Evolutionary conservation across 35 echinoderm and acorn worm species (phyloP), one percentile per base, ranked within the genome.

Genomic region (Ophioderma brevispina): DNA sequence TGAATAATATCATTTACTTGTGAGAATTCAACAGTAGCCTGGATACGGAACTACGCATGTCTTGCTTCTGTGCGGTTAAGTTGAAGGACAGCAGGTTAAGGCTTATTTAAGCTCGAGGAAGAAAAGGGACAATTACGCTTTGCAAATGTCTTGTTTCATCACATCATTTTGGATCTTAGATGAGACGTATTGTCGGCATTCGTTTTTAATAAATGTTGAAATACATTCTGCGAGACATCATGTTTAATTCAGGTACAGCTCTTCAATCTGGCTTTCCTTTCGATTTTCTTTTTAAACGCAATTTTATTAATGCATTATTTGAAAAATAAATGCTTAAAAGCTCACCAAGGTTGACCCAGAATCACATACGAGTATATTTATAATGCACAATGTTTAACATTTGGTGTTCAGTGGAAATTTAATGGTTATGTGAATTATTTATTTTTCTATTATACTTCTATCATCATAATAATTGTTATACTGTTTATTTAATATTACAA

Each of bases 121-220:
- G 59, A 70, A 25, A 70, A 25, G 59, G 59, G 59, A 70, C 59
- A 70, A 70, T 70, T 70, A 70, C 59, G 10, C 59, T 70, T 70
- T 70, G 59, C 59, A 70, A 70, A 70, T 25, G 59, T 70, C 59
- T 25, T 25, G 59, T 70, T 70, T 70, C 59, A 70, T 70, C 59
- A 70, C 59, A 70, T 70, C 59, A 70, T 25, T 70, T 70, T 30
- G 23, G 28, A 70, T 70, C 59, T 70, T 15, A 70, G 59, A 70
- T 70, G 28, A 18, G 28, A 6, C 28, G 59, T 25, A 1, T 70
- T 70, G 59, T 70, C 59, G 59, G 59, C 59, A 70, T 70, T 70
- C 59, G 59, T 70, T 70, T 70, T 70, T 70, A 70, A 70, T 70
- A 70, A 70, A 70, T 70, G 59, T 70, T 70, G 59, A 70, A 70